These are phyloP conservation scores for Antennarius maculatus DNA, from an alignment of 2,797 vertebrate genomes.

Conservation along the genomic window DNA sequence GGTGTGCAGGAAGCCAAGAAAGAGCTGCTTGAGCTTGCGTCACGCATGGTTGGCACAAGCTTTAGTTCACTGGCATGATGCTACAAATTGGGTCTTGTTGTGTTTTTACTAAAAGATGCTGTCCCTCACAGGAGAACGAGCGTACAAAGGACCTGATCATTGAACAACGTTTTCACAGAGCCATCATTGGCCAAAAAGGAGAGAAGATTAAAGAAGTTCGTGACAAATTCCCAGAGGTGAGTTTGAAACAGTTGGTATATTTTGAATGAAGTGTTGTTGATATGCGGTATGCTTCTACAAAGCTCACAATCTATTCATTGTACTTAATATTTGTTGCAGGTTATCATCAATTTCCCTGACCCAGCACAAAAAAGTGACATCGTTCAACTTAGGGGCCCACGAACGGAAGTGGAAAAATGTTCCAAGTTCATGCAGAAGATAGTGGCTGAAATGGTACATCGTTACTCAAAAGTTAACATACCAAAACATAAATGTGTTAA, in stretches of 20 bases:
- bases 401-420: constrained; percentile 98
- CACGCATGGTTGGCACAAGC: constrained; percentile 89
- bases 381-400: constrained; percentile 94
- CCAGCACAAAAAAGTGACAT: constrained; percentile 96
- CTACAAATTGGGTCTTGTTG: not conserved
- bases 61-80: not conserved
- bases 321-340: constrained; percentile 75
- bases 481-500: not conserved
- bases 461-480: not conserved
- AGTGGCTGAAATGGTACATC: constrained; percentile 91
- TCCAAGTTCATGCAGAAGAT: constrained; percentile 98
- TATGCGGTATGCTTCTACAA: not conserved
- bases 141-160: constrained; percentile 99
- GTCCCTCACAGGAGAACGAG: constrained; percentile 91
- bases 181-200: constrained; percentile 99
- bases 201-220: constrained; percentile 97
- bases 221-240: constrained; percentile 98
- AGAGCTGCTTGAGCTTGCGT: constrained; percentile 97
- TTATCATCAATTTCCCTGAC: constrained; percentile 99
- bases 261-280: too few species aligned
- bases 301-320: not conserved
- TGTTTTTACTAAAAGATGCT: not conserved
- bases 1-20: constrained; percentile 98
- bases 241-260: not conserved
- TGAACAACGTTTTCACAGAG: constrained; percentile 98